phyloP scores from a whole-genome alignment of 2,797 vertebrate genomes.

The Lacerta bilineata region DNA sequence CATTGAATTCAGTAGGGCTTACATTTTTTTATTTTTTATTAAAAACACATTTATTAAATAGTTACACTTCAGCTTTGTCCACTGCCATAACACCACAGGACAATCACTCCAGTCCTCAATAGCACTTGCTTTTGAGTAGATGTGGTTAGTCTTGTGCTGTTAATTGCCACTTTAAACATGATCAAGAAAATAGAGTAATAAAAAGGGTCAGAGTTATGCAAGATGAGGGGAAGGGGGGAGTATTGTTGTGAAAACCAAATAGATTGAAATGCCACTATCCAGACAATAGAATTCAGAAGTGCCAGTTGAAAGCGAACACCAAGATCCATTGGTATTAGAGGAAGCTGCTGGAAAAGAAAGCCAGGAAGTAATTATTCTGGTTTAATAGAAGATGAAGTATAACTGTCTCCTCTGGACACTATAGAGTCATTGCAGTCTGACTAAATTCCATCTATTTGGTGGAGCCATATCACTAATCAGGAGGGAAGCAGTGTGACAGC shows the following conservation, averaged over 20 bases:
- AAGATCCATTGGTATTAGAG: conserved; percentile 2
- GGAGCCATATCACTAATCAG: conserved; percentile 13
- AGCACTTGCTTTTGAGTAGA: too few species aligned
- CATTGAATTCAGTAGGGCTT: too few species aligned
- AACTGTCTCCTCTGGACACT: conserved; percentile 5
- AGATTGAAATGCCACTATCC: not conserved
- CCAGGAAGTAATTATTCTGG: not conserved
- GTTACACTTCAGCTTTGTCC: too few species aligned
- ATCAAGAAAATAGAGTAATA: conserved; percentile 11
- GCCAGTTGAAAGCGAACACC: rapidly evolving
- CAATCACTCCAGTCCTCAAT: too few species aligned
- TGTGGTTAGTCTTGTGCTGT: too few species aligned
- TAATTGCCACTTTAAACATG: not conserved
- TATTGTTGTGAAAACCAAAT: too few species aligned
- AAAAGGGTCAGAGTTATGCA: not conserved
- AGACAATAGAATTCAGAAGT: conserved; percentile 5
- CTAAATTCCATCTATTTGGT: not conserved
- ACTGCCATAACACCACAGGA: too few species aligned
- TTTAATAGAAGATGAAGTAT: not conserved
- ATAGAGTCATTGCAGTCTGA: conserved; percentile 5
- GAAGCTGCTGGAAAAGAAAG: not conserved
- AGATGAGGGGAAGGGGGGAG: too few species aligned
- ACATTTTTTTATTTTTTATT: too few species aligned
- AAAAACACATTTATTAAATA: too few species aligned
- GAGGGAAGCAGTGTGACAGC: not conserved